Evolutionary conservation across 2,113 vertebrate genomes (phyloP).

Genomic region (Anoplopoma fimbria): DNA sequence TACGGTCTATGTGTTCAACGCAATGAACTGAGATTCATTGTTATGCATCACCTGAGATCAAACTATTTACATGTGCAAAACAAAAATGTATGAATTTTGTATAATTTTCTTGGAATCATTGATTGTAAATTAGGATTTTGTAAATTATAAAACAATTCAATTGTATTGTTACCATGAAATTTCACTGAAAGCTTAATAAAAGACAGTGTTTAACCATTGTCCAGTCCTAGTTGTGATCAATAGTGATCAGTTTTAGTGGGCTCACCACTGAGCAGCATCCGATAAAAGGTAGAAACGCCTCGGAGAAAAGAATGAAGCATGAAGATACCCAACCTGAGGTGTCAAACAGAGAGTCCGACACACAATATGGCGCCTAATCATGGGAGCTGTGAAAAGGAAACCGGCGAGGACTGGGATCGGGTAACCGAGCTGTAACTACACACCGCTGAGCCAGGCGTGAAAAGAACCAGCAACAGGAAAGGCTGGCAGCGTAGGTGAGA

Average conservation of each 20-base stretch:
- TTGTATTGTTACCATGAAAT: background rate
- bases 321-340: conserved; percentile 77
- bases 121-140: background rate
- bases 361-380: conserved; percentile 75
- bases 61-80: background rate
- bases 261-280: background rate
- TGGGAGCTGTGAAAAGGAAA: conserved; percentile 81
- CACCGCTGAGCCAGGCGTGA: conserved; percentile 51
- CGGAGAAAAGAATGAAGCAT: too few relatives aligned
- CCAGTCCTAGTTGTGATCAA: background rate
- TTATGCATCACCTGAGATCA: background rate
- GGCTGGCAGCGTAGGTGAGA: conserved; percentile 66
- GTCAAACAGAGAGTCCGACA: conserved; percentile 71
- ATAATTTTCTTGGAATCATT: background rate
- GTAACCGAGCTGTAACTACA: conserved; percentile 79
- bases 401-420: conserved; percentile 64
- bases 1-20: background rate
- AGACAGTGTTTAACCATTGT: background rate
- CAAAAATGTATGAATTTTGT: background rate
- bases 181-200: background rate
- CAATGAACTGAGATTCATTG: background rate
- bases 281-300: conserved; percentile 41
- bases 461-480: conserved; percentile 67
- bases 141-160: background rate
- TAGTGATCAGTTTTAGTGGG: background rate